These are phyloP conservation scores for Gymnothorax reevesii DNA, from an alignment of 2,797 vertebrate species.

Conservation along the genomic window DNA sequence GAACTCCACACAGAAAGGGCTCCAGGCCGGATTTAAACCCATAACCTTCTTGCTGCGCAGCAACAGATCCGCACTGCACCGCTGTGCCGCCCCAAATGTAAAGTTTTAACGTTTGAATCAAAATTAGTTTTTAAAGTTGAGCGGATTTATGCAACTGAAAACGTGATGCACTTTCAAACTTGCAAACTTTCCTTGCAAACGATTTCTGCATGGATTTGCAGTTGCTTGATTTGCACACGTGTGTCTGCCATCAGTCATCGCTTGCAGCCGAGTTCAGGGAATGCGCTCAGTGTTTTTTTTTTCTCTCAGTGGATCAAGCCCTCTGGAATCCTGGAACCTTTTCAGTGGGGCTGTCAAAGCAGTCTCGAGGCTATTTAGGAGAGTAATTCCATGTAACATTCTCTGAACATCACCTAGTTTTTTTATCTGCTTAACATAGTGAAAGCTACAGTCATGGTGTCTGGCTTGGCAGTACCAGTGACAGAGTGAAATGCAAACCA, in stretches of 20 bases:
- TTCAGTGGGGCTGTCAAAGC: not conserved
- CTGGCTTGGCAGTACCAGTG: not conserved
- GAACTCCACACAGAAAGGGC: too few relatives aligned
- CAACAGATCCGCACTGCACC: too few relatives aligned
- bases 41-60: too few relatives aligned
- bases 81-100: too few relatives aligned
- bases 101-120: too few relatives aligned
- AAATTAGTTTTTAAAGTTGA: not conserved
- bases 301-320: not conserved
- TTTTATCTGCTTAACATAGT: not conserved
- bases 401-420: not conserved
- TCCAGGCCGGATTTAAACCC: too few relatives aligned
- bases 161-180: too few relatives aligned
- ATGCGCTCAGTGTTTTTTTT: not conserved
- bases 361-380: not conserved
- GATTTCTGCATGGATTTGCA: too few relatives aligned
- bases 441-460: not conserved
- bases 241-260: too few relatives aligned
- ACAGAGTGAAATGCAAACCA: too few relatives aligned
- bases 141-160: not conserved
- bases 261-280: not conserved
- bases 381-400: not conserved
- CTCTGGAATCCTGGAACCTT: not conserved
- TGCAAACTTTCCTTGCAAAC: too few relatives aligned
- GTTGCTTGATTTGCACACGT: too few relatives aligned